phyloP scores from a whole-genome alignment of 2,113 vertebrate species.

The Ornithorhynchus anatinus region DNA sequence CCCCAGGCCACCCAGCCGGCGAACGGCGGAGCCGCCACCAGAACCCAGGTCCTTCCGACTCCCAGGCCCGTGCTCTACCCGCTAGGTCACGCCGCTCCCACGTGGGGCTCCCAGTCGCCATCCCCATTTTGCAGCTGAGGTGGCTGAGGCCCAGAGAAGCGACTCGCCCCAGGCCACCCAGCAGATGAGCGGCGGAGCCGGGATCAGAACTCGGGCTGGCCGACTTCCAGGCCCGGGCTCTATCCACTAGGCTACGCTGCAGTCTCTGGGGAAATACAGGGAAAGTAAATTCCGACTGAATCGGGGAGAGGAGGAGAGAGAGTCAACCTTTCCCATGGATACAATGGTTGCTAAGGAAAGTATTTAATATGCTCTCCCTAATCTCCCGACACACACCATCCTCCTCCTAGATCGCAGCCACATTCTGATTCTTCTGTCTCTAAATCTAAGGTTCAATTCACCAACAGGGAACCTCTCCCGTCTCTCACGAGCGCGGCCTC shows the following conservation, averaged over 20 bases:
- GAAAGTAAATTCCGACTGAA: background rate
- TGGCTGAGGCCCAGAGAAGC: too few species aligned
- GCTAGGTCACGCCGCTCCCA: too few species aligned
- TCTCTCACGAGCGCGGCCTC: rapidly evolving
- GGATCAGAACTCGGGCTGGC: too few species aligned
- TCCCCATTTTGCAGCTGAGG: too few species aligned
- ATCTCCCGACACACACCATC: background rate
- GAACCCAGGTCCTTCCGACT: too few species aligned
- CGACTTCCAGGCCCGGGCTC: rapidly evolving
- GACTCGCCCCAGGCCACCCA: too few species aligned
- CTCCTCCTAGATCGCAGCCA: background rate
- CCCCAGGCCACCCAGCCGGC: too few species aligned
- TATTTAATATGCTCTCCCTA: background rate
- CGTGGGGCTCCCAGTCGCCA: too few species aligned
- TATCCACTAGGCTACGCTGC: rapidly evolving
- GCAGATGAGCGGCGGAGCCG: too few species aligned
- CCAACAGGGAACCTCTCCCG: background rate
- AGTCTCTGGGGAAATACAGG: background rate
- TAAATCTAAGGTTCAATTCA: background rate
- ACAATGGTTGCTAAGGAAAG: constrained; percentile 1
- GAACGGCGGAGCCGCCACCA: too few species aligned
- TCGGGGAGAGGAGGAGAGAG: background rate
- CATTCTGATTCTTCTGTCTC: background rate
- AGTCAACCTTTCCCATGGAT: constrained; percentile 29
- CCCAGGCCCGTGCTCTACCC: rapidly evolving